Conservation (phyloP, 2,888 invertebrate genomes). For the Phytoseiulus persimilis region DNA sequence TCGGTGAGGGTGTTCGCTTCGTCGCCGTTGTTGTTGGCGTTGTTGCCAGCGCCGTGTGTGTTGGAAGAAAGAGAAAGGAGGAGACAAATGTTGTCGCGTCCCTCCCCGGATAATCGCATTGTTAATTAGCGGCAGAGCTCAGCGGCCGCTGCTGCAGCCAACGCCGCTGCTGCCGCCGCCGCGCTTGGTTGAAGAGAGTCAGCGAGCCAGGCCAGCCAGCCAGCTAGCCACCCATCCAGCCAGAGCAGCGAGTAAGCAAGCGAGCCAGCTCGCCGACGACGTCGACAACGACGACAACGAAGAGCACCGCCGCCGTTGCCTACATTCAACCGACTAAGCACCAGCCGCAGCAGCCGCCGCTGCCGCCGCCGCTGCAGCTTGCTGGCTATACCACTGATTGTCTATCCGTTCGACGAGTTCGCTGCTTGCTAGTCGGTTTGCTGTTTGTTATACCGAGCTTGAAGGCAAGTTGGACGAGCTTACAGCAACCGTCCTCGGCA, state of each 20-base stretch:
- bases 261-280: background rate
- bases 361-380: background rate
- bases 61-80: background rate
- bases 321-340: background rate
- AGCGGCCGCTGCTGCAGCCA: slow-evolving; percentile 22
- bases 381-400: background rate
- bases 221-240: background rate
- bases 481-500: background rate
- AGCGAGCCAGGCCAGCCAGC: background rate
- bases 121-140: slow-evolving; percentile 34
- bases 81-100: background rate
- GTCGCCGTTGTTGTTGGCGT: background rate
- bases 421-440: background rate
- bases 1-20: background rate
- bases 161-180: slow-evolving; percentile 27
- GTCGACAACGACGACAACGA: background rate
- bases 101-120: slow-evolving; percentile 35
- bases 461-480: background rate
- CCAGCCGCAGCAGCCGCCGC: background rate
- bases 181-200: slow-evolving; percentile 8
- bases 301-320: slow-evolving; percentile 5
- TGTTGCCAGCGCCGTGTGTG: background rate
- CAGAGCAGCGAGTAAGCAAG: background rate
- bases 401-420: background rate
- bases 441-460: no score